phyloP scores from a whole-genome alignment of 2,888 invertebrate species.

The Microplitis manilae region DNA sequence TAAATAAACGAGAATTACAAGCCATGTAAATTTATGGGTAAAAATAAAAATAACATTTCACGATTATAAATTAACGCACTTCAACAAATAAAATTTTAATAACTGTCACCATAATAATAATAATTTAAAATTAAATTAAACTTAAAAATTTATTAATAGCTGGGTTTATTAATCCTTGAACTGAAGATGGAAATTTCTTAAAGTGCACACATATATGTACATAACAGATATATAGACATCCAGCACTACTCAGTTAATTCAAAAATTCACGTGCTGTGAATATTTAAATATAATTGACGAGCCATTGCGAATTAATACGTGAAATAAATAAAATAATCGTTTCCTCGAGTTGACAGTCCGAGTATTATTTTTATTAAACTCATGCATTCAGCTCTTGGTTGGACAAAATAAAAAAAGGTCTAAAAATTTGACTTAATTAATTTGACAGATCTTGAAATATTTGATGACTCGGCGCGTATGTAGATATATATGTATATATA shows the following conservation, averaged over 20 bases:
- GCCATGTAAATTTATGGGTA: too few relatives aligned
- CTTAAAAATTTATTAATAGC: neutral
- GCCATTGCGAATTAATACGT: slow-evolving; percentile 19
- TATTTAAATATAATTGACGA: slow-evolving; percentile 38
- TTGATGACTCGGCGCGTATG: slow-evolving; percentile 13
- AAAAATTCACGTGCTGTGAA: slow-evolving; percentile 17
- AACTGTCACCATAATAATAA: neutral
- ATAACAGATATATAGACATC: neutral
- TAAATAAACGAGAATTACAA: neutral
- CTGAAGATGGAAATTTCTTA: neutral
- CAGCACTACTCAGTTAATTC: neutral
- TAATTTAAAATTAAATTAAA: neutral
- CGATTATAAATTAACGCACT: neutral
- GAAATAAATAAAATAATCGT: slow-evolving; percentile 25
- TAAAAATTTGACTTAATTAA: slow-evolving; percentile 27
- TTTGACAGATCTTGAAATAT: slow-evolving; percentile 27
- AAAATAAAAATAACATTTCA: neutral
- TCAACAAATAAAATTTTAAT: neutral
- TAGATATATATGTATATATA: neutral
- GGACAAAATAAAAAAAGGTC: slow-evolving; percentile 11
- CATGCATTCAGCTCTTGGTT: slow-evolving; percentile 13
- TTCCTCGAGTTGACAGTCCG: slow-evolving; percentile 14
- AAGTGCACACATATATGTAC: neutral
- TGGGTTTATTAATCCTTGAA: neutral
- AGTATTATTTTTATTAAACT: slow-evolving; percentile 7